A percentile compares a stretch with the other conserved stretches of the same genome.
Conservation (phyloP, 2,797 vertebrate species). For the Sebastes flavidus region DNA sequence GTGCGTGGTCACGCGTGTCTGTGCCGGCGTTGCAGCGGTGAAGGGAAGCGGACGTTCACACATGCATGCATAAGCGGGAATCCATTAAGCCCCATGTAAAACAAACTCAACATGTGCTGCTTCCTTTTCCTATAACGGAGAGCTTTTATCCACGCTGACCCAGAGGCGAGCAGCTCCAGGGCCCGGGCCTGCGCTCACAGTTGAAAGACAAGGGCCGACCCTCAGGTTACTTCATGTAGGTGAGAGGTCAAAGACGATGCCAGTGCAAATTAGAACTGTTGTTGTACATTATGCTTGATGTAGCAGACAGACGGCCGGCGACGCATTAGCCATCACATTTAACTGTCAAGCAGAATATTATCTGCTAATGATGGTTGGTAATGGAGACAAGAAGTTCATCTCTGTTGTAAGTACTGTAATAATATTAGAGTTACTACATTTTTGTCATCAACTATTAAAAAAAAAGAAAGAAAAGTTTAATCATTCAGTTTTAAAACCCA, state of each 20-base stretch:
- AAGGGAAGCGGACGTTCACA: constrained; percentile 73
- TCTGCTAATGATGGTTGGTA: background rate
- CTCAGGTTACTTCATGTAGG: constrained; percentile 56
- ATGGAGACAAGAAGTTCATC: background rate
- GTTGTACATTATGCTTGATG: background rate
- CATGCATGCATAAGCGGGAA: constrained; percentile 68
- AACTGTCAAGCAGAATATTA: background rate
- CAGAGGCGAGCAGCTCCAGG: constrained; percentile 47
- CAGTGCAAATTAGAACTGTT: constrained; percentile 23
- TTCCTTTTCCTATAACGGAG: constrained; percentile 74
- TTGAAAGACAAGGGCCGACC: constrained; percentile 60
- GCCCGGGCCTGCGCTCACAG: constrained; percentile 11
- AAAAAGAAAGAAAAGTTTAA: background rate
- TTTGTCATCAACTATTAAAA: background rate
- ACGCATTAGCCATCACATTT: background rate
- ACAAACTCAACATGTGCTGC: constrained; percentile 77
- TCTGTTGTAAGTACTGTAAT: background rate
- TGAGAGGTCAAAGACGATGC: constrained; percentile 59
- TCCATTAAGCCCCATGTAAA: constrained; percentile 79
- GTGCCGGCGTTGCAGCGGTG: constrained; percentile 1
- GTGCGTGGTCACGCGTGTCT: constrained; percentile 61
- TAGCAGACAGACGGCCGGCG: background rate
- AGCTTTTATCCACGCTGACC: constrained; percentile 69
- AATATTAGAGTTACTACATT: background rate
- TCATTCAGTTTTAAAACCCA: background rate